These are phyloP conservation scores for Prunella himalayana DNA, from an alignment of 2,113 vertebrate genomes.

Conservation along the genomic window DNA sequence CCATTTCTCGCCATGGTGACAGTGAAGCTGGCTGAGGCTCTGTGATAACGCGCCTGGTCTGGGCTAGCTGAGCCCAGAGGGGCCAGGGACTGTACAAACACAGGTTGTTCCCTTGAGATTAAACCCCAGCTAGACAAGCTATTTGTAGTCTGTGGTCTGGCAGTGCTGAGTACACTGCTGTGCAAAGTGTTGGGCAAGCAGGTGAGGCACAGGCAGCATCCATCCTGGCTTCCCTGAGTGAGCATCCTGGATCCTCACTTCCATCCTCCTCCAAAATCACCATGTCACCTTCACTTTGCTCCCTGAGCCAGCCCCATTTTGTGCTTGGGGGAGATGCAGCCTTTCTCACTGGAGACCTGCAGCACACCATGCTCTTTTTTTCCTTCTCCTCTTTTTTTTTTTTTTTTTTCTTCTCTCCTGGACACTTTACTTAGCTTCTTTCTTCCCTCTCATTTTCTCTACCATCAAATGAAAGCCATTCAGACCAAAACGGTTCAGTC, in stretches of 20 bases:
- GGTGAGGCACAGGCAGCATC: background rate
- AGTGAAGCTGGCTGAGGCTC: background rate
- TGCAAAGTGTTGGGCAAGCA: background rate
- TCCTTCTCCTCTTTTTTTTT: background rate
- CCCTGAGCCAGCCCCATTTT: background rate
- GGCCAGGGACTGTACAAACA: background rate
- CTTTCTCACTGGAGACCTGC: slow-evolving; percentile 26
- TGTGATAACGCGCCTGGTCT: background rate
- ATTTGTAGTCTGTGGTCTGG: background rate
- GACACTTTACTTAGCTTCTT: slow-evolving; percentile 58
- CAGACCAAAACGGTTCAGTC: slow-evolving; percentile 59
- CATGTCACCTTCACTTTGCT: background rate
- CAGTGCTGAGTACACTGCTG: background rate
- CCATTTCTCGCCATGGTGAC: background rate
- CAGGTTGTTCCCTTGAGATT: background rate
- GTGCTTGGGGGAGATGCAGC: background rate
- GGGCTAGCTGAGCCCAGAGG: background rate
- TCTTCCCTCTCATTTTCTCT: slow-evolving; percentile 54
- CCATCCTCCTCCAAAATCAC: background rate
- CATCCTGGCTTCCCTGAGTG: rapidly evolving
- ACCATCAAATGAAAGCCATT: slow-evolving; percentile 55
- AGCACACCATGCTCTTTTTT: background rate
- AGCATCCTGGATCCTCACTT: background rate
- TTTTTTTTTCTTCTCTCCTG: background rate
- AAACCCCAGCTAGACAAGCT: background rate